Evolutionary conservation across 2,113 vertebrate genomes (phyloP).

Genomic region (Rostratula benghalensis): DNA sequence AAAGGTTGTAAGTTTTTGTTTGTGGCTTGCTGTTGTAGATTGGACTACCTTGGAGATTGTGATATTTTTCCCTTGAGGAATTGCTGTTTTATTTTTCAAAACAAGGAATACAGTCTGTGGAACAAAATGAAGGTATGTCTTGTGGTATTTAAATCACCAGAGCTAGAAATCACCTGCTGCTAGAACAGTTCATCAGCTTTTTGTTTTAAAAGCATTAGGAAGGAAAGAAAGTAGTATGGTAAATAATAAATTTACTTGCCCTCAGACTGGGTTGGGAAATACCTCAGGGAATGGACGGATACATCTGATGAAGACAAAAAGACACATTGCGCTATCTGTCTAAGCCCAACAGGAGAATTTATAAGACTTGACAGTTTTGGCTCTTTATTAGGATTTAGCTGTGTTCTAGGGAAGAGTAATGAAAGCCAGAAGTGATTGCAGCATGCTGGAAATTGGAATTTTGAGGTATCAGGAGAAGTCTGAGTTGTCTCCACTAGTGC

Average conservation of each 20-base stretch:
- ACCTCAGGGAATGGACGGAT: neutral
- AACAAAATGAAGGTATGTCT: neutral
- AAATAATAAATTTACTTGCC: neutral
- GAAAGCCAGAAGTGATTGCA: neutral
- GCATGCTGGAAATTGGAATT: neutral
- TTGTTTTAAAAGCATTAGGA: neutral
- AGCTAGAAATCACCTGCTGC: neutral
- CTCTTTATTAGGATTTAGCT: neutral
- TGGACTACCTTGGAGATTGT: neutral
- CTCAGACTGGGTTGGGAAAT: neutral
- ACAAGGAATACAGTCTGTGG: constrained; percentile 2
- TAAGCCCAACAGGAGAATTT: neutral
- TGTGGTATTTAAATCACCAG: neutral
- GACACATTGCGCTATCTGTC: neutral
- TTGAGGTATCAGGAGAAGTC: neutral
- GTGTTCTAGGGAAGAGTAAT: neutral
- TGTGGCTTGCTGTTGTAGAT: neutral
- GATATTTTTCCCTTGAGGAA: neutral
- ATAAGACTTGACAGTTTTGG: neutral
- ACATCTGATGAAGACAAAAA: neutral
- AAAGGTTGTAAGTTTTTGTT: neutral
- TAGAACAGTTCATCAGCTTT: neutral
- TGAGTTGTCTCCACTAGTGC: neutral
- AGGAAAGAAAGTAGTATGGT: neutral
- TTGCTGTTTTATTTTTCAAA: constrained; percentile 45